Evolutionary conservation across 2,113 vertebrate species (phyloP).

Genomic region (Salminus brasiliensis): DNA sequence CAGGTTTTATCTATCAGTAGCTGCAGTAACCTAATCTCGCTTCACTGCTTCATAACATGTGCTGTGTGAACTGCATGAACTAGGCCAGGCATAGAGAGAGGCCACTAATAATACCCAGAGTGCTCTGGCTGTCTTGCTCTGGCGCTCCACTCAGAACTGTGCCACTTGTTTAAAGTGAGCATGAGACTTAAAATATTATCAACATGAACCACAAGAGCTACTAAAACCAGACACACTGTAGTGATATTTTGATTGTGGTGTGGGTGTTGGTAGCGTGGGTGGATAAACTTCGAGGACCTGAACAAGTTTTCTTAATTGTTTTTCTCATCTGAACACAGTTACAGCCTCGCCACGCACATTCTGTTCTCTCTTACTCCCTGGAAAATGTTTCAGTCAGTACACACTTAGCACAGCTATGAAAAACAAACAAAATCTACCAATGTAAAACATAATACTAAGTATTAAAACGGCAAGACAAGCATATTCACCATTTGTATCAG

Average conservation of each 20-base stretch:
- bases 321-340: not conserved
- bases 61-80: conserved; percentile 72
- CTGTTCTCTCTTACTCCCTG: not conserved
- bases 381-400: too few relatives aligned
- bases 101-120: conserved; percentile 70
- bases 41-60: conserved; percentile 69
- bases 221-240: not conserved
- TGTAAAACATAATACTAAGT: too few relatives aligned
- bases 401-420: too few relatives aligned
- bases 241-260: not conserved
- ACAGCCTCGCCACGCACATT: not conserved
- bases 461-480: too few relatives aligned
- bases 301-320: not conserved
- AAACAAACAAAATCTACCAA: too few relatives aligned
- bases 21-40: not conserved
- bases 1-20: conserved; percentile 2
- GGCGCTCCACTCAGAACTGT: conserved; percentile 65
- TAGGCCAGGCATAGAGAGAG: conserved; percentile 75
- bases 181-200: conserved; percentile 13
- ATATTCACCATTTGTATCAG: too few relatives aligned
- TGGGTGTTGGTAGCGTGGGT: not conserved
- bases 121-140: conserved; percentile 59
- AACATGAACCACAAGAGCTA: not conserved
- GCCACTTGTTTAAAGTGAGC: conserved; percentile 60
- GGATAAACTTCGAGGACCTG: not conserved